phyloP scores from a whole-genome alignment of 2,797 vertebrate species.

The Margarornis squamiger region DNA sequence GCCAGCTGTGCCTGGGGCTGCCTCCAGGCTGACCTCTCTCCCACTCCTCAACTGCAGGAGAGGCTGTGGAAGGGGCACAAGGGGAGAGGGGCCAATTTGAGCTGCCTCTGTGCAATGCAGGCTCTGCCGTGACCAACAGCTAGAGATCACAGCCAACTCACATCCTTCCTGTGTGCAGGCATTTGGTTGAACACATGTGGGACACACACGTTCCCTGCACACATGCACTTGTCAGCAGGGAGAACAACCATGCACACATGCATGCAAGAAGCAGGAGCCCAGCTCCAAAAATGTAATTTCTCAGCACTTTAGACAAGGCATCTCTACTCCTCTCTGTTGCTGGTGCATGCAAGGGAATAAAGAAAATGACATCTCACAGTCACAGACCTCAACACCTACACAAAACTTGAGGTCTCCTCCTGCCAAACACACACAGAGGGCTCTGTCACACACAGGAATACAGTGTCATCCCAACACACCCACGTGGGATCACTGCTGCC shows the following conservation, averaged over 20 bases:
- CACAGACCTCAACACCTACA: background rate
- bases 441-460: background rate
- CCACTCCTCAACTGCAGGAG: background rate
- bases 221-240: fast-evolving
- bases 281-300: background rate
- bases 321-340: background rate
- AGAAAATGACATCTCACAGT: background rate
- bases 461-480: background rate
- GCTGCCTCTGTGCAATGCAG: background rate
- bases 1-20: background rate
- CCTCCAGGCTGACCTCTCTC: background rate
- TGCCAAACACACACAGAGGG: background rate
- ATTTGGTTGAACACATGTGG: background rate
- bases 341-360: background rate
- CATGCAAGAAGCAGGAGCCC: background rate
- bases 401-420: background rate
- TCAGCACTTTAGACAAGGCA: background rate
- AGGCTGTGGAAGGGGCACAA: background rate
- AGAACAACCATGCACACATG: background rate
- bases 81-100: background rate
- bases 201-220: background rate
- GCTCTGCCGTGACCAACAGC: background rate
- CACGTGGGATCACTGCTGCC: fast-evolving
- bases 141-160: fast-evolving
- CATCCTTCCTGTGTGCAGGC: background rate